Conservation (phyloP, 2,113 vertebrate genomes). For the Oryzias javanicus region DNA sequence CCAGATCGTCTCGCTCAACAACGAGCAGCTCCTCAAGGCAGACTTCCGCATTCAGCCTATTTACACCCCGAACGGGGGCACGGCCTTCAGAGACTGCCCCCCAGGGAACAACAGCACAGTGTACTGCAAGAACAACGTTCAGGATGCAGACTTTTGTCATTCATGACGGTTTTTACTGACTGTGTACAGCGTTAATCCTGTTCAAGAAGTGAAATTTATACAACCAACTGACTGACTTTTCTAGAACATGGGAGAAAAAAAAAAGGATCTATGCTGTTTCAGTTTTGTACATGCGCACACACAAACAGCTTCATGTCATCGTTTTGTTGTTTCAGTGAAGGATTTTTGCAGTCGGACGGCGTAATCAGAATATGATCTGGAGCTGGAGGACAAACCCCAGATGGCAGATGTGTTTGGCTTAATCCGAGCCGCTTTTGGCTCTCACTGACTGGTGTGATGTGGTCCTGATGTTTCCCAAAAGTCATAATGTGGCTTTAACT, state of each 20-base stretch:
- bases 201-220: conserved; percentile 84
- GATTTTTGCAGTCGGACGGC: conserved; percentile 26
- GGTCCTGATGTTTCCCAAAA: no score
- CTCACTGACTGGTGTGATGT: no score
- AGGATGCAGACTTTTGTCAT: conserved; percentile 86
- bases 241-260: conserved; percentile 89
- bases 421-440: no score
- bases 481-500: no score
- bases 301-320: conserved; percentile 67
- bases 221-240: conserved; percentile 88
- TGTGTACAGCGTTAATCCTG: conserved; percentile 65
- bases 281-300: conserved; percentile 85
- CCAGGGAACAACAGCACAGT: conserved; percentile 89
- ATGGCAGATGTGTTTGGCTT: no score
- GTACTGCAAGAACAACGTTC: conserved; percentile 88
- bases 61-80: conserved; percentile 92
- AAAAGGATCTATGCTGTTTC: conserved; percentile 86
- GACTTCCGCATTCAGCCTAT: conserved; percentile 82
- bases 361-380: conserved; percentile 4
- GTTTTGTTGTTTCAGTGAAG: conserved; percentile 15
- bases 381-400: no score
- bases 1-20: conserved; percentile 96
- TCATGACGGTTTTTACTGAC: conserved; percentile 84
- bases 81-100: conserved; percentile 89
- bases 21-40: conserved; percentile 53